Evolutionary conservation across 1,140 invertebrate genomes (phyloP), one percentile per base, ranked within the genome.

Genomic region (Drosophila micromelanica): DNA sequence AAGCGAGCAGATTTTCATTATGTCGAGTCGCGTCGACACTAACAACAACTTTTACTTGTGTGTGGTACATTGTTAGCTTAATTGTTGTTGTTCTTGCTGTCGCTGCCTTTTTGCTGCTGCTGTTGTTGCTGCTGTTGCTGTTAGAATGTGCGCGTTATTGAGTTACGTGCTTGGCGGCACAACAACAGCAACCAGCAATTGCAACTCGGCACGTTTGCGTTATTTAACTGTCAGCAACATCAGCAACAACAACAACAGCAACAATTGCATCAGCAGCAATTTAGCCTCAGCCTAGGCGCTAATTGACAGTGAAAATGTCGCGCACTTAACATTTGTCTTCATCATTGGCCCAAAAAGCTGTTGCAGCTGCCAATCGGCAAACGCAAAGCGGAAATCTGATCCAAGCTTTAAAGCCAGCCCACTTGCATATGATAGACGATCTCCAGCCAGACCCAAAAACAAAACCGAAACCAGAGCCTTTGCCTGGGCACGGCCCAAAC

Each of bases 121-220:
- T 73, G 62, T 11, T 38, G 32, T 23, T 52, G 27, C 8, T 59
- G 43, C 15, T 62, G 63, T 12, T 64, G 81, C 75, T 87, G 82
- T 87, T 87, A 87, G 82, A 87, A 86, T 86, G 81, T 87, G 81
- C 78, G 65, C 82, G 80, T 87, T 87, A 87, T 87, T 87, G 82
- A 87, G 82, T 87, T 87, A 87, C 82, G 82, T 89, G 82, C 82
- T 87, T 55, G 82, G 81, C 78, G 82, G 82, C 70, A 70, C 69
- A 79, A 64, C 49, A 76, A 20, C 63, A 82, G 7, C 49, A 63
- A 23, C 45, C 71, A 82, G 75, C 70, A 71, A 81, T 55, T 82
- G 79, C 80, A 84, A 67, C 80, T 78, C 63, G 71, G 79, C 80
- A 84, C 80, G 79, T 82, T 82, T 82, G 79, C 80, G 81, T 82